Percentiles rank a stretch among this genome's conserved stretches.
Evolutionary conservation across 2,797 vertebrate genomes (phyloP).

Genomic region (Siniperca undulata): DNA sequence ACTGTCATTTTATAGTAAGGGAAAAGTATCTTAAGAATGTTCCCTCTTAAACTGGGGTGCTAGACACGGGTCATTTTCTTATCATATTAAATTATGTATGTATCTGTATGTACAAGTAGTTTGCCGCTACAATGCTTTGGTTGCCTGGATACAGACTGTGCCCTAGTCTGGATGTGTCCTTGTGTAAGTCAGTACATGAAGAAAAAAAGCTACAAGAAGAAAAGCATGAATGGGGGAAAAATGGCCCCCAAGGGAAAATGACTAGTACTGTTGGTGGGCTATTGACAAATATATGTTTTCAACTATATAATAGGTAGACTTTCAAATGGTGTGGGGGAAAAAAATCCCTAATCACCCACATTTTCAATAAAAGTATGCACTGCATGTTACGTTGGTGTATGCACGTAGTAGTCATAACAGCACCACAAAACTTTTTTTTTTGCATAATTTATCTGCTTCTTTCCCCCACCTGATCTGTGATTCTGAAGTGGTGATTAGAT

Average conservation of each 20-base stretch:
- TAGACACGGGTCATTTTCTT: neutral
- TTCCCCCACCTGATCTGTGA: conserved; percentile 1
- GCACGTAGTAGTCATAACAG: neutral
- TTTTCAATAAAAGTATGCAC: neutral
- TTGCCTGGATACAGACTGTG: conserved; percentile 46
- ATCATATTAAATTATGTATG: neutral
- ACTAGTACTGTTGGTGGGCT: conserved; percentile 13
- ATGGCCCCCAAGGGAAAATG: conserved; percentile 9
- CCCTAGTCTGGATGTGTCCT: neutral
- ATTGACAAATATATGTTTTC: conserved; percentile 18
- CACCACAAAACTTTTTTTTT: neutral
- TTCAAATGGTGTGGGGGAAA: neutral
- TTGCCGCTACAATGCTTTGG: conserved; percentile 13
- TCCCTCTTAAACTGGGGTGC: conserved; percentile 15
- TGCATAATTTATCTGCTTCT: neutral
- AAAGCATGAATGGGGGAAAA: conserved; percentile 21
- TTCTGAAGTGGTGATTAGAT: neutral
- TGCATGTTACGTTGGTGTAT: neutral
- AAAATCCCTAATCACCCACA: neutral
- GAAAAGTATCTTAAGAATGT: conserved; percentile 31
- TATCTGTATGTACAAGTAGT: neutral
- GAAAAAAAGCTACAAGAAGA: conserved; percentile 38
- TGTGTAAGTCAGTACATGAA: conserved; percentile 2
- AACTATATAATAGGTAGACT: neutral
- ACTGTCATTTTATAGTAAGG: conserved; percentile 55